phyloP scores from a whole-genome alignment of 1,140 invertebrate genomes.

The Bradysia coprophila region DNA sequence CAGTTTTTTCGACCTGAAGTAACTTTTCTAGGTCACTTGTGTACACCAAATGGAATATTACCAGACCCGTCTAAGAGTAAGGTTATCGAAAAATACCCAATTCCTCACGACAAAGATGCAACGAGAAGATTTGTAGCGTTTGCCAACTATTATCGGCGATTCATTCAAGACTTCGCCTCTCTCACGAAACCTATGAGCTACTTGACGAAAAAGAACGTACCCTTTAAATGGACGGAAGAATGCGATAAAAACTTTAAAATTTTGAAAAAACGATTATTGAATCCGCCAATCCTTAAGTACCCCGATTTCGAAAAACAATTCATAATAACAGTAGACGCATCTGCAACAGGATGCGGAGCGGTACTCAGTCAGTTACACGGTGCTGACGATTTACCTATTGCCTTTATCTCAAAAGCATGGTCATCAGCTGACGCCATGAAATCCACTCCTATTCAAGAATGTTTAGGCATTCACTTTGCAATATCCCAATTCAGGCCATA shows the following conservation, averaged over 20 bases:
- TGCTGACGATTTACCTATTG: background rate
- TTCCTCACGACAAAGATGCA: conserved; percentile 3
- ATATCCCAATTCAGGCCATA: background rate
- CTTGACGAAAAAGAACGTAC: background rate
- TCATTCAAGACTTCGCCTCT: background rate
- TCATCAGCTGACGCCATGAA: background rate
- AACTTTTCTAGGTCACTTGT: background rate
- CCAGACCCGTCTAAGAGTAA: conserved; percentile 3
- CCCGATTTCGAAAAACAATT: conserved; percentile 4
- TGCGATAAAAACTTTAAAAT: background rate
- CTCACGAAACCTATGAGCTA: too few relatives aligned
- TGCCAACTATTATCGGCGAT: conserved; percentile 1
- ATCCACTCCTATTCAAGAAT: too few relatives aligned
- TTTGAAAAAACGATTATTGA: background rate
- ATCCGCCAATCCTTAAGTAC: conserved; percentile 1
- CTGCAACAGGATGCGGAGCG: background rate
- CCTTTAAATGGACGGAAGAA: background rate
- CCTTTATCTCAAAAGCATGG: background rate
- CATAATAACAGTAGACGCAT: conserved; percentile 2
- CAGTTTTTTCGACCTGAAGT: conserved; percentile 2
- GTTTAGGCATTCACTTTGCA: background rate
- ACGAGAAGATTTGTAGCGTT: too few relatives aligned
- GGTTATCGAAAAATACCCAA: conserved; percentile 4
- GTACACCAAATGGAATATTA: background rate
- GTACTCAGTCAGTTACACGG: too few relatives aligned